phyloP scores from a whole-genome alignment of 2,888 invertebrate species.

The Hoplodrina blanda region DNA sequence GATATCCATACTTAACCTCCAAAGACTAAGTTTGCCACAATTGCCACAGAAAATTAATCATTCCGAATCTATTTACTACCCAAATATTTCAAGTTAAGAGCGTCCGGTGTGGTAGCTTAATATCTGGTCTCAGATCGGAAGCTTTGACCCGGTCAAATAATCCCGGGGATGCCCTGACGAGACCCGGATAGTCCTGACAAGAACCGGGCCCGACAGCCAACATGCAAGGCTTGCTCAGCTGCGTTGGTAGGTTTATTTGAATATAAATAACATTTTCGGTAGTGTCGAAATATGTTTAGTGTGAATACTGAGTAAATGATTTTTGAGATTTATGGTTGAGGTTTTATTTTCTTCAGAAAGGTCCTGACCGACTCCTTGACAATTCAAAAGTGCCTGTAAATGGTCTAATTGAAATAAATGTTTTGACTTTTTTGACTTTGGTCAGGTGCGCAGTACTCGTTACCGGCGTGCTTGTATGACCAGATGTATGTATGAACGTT shows the following conservation, averaged over 20 bases:
- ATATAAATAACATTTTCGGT: conserved; percentile 27
- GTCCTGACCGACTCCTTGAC: too few relatives aligned
- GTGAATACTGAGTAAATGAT: too few relatives aligned
- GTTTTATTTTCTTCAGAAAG: too few relatives aligned
- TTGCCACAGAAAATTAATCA: conserved; percentile 37
- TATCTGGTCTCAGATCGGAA: conserved; percentile 45
- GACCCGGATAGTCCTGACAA: conserved; percentile 51
- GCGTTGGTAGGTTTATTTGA: conserved; percentile 39
- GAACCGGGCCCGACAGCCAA: conserved; percentile 59
- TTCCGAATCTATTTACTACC: conserved; percentile 14
- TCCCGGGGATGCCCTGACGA: conserved; percentile 53
- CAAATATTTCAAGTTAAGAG: conserved; percentile 58
- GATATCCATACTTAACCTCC: not conserved
- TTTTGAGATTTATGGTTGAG: too few relatives aligned
- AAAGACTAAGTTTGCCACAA: not conserved
- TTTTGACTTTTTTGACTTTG: too few relatives aligned
- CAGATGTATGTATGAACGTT: too few relatives aligned
- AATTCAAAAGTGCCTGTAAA: too few relatives aligned
- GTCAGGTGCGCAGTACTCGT: too few relatives aligned
- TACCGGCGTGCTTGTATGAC: too few relatives aligned
- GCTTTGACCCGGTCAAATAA: conserved; percentile 60
- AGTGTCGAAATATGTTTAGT: not conserved
- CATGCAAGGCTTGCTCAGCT: conserved; percentile 39
- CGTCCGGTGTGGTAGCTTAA: conserved; percentile 50
- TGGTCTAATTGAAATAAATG: too few relatives aligned